These are phyloP conservation scores for Drosophila stalkeri DNA, from an alignment of 2,888 invertebrate genomes.

Conservation along the genomic window DNA sequence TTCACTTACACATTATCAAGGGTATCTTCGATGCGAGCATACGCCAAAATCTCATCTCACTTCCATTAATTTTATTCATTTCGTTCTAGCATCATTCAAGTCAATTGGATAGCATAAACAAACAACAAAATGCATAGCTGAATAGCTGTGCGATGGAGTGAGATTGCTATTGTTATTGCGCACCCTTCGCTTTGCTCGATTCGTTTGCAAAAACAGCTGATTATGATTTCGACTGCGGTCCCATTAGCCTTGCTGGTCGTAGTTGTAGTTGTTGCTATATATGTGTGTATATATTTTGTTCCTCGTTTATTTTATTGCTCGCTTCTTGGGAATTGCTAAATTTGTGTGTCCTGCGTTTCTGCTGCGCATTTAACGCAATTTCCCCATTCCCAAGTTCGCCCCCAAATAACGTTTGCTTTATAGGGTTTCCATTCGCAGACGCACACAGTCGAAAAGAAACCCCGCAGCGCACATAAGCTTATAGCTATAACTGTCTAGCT, in stretches of 20 bases:
- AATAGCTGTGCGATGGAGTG: slow-evolving; percentile 3
- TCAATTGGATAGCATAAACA: slow-evolving; percentile 10
- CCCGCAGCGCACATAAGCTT: slow-evolving; percentile 53
- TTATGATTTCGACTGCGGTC: slow-evolving; percentile 32
- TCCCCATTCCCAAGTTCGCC: not conserved
- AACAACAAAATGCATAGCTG: not conserved
- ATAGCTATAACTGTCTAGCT: slow-evolving; percentile 18
- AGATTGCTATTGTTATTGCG: slow-evolving; percentile 6
- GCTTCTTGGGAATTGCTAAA: slow-evolving; percentile 51
- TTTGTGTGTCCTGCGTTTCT: slow-evolving; percentile 37
- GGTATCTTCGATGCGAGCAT: not conserved
- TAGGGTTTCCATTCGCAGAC: slow-evolving; percentile 56
- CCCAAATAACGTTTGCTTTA: slow-evolving; percentile 16
- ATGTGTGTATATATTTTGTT: not conserved
- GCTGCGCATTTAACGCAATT: slow-evolving; percentile 63
- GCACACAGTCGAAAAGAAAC: slow-evolving; percentile 50
- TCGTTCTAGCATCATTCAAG: slow-evolving; percentile 2
- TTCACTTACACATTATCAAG: not conserved
- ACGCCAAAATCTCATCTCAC: not conserved
- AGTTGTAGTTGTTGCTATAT: slow-evolving; percentile 39
- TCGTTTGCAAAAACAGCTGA: slow-evolving; percentile 45
- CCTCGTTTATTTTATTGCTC: slow-evolving; percentile 3
- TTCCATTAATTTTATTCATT: not conserved
- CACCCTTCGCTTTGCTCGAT: slow-evolving; percentile 1
- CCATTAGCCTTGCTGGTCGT: slow-evolving; percentile 15